Conservation (phyloP, 2,113 vertebrate species). For the Alethe diademata region DNA sequence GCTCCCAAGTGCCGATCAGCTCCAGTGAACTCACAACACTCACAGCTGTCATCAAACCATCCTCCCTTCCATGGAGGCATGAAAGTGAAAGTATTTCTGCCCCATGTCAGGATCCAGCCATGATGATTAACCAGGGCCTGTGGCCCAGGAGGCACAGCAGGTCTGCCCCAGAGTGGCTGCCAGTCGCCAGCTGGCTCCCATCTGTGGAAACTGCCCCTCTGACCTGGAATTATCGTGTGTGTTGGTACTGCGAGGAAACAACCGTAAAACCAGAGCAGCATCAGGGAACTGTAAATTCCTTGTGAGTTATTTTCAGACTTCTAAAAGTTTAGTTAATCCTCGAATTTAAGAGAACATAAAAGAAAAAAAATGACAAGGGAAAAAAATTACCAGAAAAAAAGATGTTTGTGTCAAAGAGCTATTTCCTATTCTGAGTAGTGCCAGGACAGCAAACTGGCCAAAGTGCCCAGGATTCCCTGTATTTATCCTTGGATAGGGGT, state of each 20-base stretch:
- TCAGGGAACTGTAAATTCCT: constrained; percentile 59
- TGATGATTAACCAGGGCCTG: constrained; percentile 10
- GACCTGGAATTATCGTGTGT: constrained; percentile 45
- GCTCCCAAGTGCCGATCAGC: constrained; percentile 25
- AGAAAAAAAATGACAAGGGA: neutral
- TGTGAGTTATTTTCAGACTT: constrained; percentile 56
- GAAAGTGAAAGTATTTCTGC: constrained; percentile 40
- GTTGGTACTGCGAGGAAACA: constrained; percentile 61
- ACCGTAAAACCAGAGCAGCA: constrained; percentile 59
- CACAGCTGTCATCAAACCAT: constrained; percentile 36
- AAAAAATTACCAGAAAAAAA: neutral
- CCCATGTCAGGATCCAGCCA: neutral
- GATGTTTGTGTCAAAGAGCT: neutral
- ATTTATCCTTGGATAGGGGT: neutral
- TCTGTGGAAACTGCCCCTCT: constrained; percentile 24
- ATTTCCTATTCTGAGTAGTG: neutral
- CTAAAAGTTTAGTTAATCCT: constrained; percentile 49
- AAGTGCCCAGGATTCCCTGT: neutral
- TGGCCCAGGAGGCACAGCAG: neutral
- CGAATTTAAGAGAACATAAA: constrained; percentile 32
- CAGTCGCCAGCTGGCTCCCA: constrained; percentile 29
- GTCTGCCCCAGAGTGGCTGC: constrained; percentile 15
- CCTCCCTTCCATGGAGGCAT: constrained; percentile 17
- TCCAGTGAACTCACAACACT: constrained; percentile 10
- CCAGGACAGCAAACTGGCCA: neutral